Base-by-base conservation (phyloP, 1,140 invertebrate species). In the Parasteatoda tepidariorum region DNA sequence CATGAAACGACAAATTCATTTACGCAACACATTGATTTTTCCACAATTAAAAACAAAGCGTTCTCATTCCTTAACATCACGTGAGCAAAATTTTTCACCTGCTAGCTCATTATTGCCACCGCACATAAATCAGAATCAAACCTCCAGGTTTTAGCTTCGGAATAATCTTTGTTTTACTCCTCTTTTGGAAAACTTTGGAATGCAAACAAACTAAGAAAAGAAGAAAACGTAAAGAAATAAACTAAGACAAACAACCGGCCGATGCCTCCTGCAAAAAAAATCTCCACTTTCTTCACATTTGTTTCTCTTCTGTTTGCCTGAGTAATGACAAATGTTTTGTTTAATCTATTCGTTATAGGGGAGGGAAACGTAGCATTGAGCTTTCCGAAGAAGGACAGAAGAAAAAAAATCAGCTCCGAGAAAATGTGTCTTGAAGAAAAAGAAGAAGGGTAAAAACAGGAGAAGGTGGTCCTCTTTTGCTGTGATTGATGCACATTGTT, bases 281-380 rank as follows among this genome's bases (percentile, higher is more conserved):
- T 1, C 13, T 28, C 3, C 26, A 31, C 68, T 71, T 55, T 71
- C 38, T 34, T 15, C n/a, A 18, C 31, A 33, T 74, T 78, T 78
- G 74, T 78, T 78, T 64, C 74, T 22, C 61, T 34, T 66, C 34
- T 66, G 59, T 22, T 31, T 64, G 26, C 38, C 33, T 78, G 74
- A 78, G 61, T 78, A 78, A 78, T 78, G 74, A 78, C 74, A 78
- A 78, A 78, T 78, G 74, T 78, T 78, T 78, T 78, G 74, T 78
- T 78, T 78, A 78, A 78, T 66, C 74, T 78, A 41, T 78, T 66
- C 59, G 48, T 78, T 78, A 66, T 66, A 78, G 61, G 38, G 34
- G n/a, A 48, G 18, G 38, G 4, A 78, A 66, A 78, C n/a, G 74
- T 30, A 28, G 41, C 74, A 78, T 61, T 75, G 55, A 59, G 57